Conservation (phyloP, 2,113 vertebrate species). For the Phrynosoma blainvillii region DNA sequence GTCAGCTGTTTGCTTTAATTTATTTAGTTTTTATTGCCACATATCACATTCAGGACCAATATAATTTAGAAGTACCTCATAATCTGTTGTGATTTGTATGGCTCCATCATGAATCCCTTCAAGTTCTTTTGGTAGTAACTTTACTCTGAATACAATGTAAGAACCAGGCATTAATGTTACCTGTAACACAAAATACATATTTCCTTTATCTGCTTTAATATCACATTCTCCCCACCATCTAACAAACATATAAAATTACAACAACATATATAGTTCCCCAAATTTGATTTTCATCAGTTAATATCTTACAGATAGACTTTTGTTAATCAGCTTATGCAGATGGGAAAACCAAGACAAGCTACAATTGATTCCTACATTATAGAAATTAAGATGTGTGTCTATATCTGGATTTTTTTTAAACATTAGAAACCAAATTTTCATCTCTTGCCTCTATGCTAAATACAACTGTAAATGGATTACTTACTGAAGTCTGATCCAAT, state of each 20-base stretch:
- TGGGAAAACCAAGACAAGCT: not conserved
- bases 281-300: not conserved
- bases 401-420: not conserved
- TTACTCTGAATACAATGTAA: constrained; percentile 93
- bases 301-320: not conserved
- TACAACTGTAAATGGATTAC: constrained; percentile 53
- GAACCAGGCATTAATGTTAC: constrained; percentile 92
- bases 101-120: constrained; percentile 94
- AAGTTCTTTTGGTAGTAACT: constrained; percentile 88
- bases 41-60: not conserved
- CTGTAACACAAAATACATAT: constrained; percentile 71
- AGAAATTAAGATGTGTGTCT: not conserved
- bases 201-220: constrained; percentile 6
- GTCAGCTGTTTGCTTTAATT: not conserved
- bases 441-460: not conserved
- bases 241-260: constrained; percentile 6
- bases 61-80: constrained; percentile 82
- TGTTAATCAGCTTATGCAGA: not conserved
- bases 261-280: not conserved
- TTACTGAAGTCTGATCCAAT: constrained; percentile 88
- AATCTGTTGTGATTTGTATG: constrained; percentile 95
- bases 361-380: not conserved
- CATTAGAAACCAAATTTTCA: not conserved
- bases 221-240: constrained; percentile 6
- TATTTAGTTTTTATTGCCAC: not conserved